phyloP scores from a whole-genome alignment of 2,113 vertebrate species.

The Nicator chloris region DNA sequence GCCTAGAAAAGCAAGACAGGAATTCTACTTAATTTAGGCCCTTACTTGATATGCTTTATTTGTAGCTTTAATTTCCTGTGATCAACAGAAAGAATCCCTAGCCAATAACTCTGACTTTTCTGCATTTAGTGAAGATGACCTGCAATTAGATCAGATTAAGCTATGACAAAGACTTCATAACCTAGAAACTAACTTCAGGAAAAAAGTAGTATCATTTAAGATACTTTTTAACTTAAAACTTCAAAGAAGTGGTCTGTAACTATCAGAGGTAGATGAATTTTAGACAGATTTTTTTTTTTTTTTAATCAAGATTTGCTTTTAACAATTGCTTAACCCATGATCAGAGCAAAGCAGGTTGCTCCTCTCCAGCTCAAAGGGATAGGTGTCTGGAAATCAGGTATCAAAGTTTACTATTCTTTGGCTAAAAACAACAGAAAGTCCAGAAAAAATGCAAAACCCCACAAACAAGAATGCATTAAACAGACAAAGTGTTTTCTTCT shows the following conservation, averaged over 20 bases:
- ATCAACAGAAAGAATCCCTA: not conserved
- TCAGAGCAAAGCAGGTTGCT: not conserved
- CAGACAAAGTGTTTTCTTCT: rapidly evolving
- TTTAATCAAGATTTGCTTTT: not conserved
- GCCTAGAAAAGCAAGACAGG: not conserved
- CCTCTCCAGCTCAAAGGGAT: not conserved
- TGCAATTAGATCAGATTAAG: not conserved
- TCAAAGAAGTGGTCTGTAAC: not conserved
- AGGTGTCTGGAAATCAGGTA: not conserved
- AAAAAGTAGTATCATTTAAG: not conserved
- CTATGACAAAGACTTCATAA: not conserved
- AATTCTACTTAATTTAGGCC: not conserved
- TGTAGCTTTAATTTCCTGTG: not conserved
- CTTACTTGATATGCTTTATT: not conserved
- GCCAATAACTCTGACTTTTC: not conserved
- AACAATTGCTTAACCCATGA: not conserved
- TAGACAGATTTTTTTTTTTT: not conserved
- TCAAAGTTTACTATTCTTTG: not conserved
- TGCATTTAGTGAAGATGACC: not conserved
- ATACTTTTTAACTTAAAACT: not conserved
- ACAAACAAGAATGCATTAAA: not conserved
- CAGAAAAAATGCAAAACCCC: not conserved
- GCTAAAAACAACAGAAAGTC: not conserved
- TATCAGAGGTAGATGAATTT: not conserved
- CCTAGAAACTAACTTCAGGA: not conserved